Evolutionary conservation across 2,797 vertebrate genomes (phyloP), one percentile per base, ranked within the genome.

Genomic region (Erpetoichthys calabaricus): DNA sequence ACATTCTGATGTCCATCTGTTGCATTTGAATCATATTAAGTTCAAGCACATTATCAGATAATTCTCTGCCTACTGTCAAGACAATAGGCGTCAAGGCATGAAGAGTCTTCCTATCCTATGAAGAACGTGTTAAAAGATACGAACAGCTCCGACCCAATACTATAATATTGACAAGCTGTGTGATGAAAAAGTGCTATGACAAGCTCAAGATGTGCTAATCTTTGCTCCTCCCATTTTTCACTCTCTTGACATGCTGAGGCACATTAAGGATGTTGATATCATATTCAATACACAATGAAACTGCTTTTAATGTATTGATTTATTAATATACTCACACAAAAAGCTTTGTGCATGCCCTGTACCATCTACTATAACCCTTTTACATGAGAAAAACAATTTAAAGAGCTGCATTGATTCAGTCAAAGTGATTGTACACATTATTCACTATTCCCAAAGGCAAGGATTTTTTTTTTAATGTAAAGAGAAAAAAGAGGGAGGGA

Each of bases 361-460:
- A 65, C 68, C 71, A 77, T 73, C 73, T 78, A 65, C 68, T 64
- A 71, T 64, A 68, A 71, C 59, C 57, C 67, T 79, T 83, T 66
- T 71, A 60, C 64, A 63, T 62, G 59, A 63, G 61, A 57, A 63
- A 63, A 91, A 88, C 84, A 86, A 87, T 86, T 88, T 85, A 81
- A 88, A 89, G 87, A 69, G 76, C 66, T 71, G 76, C 88, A 94
- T 88, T 81, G 92, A 90, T 91, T 83, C 70, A 64, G 68, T 61
- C 69, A 76, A 86, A 86, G 79, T 84, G 88, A 89, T 75, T 88
- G 82, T 82, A 89, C 70, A 82, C 83, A 84, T 79, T 86, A 82
- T 80, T 79, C 76, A 67, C 52, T 62, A 63, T 82, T 83, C 83
- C 87, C 77, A 67, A 25, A 79, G 83, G 80, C 71, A 78, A 75